These are phyloP conservation scores for Sebastes fasciatus DNA, from an alignment of 2,113 vertebrate genomes.

Conservation along the genomic window DNA sequence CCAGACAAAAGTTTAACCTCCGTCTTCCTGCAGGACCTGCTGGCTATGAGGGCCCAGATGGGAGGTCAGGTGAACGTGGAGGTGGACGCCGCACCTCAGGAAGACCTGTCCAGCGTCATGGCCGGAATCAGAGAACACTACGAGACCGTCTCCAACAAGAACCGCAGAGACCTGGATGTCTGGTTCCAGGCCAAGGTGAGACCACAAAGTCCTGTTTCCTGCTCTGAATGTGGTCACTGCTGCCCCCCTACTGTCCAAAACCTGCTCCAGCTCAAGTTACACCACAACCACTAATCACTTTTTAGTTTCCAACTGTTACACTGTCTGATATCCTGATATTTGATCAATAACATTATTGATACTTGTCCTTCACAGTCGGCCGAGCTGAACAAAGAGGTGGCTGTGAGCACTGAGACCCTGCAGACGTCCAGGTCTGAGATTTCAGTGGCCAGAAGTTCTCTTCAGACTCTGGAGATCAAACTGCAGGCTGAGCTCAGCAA, in stretches of 20 bases:
- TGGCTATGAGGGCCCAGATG: constrained; percentile 41
- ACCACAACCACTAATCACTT: no score
- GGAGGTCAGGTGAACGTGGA: constrained; percentile 79
- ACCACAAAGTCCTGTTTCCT: not conserved
- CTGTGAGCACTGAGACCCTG: constrained; percentile 79
- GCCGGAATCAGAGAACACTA: constrained; percentile 84
- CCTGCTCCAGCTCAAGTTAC: not conserved
- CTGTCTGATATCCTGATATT: no score
- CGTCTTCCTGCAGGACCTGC: constrained; percentile 59
- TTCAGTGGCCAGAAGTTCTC: constrained; percentile 83
- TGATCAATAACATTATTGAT: not conserved
- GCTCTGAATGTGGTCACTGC: not conserved
- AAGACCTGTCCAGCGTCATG: constrained; percentile 70
- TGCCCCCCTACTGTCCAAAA: no score
- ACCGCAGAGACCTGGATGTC: constrained; percentile 83
- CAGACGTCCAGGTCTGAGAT: constrained; percentile 84
- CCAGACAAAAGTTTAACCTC: no score
- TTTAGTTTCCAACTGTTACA: no score
- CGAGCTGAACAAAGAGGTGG: constrained; percentile 84
- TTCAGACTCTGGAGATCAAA: constrained; percentile 89
- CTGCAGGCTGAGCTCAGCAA: constrained; percentile 84
- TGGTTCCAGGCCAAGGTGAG: constrained; percentile 75
- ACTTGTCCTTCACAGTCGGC: constrained; percentile 75
- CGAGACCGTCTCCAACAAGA: constrained; percentile 83
- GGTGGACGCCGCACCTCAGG: constrained; percentile 74